phyloP scores from a whole-genome alignment of 2,888 invertebrate species.

The Lumbricus terrestris region DNA sequence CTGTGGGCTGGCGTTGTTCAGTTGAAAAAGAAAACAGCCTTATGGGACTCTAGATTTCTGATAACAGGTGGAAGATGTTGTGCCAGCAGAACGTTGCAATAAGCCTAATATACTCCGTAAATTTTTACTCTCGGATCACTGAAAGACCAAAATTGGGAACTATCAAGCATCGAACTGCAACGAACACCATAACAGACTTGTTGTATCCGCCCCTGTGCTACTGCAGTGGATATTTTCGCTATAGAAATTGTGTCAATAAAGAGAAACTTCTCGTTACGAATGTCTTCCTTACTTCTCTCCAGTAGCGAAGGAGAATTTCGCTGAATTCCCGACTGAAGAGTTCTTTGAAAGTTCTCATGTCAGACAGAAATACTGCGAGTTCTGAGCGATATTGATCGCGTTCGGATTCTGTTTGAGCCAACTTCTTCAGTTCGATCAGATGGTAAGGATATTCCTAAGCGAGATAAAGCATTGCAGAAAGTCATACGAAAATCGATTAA shows the following conservation, averaged over 20 bases:
- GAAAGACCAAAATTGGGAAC: too few relatives aligned
- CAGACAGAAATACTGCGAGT: constrained; percentile 32
- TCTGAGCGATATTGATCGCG: background rate
- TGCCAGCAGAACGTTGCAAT: too few relatives aligned
- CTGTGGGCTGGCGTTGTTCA: too few relatives aligned
- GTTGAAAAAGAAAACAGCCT: too few relatives aligned
- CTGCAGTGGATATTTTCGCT: too few relatives aligned
- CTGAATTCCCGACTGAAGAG: constrained; percentile 55
- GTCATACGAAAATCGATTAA: background rate
- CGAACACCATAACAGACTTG: too few relatives aligned
- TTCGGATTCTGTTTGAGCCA: background rate
- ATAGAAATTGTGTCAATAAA: background rate
- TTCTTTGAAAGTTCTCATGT: constrained; percentile 38
- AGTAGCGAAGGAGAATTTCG: constrained; percentile 50
- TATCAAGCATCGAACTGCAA: too few relatives aligned
- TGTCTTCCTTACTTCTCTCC: constrained; percentile 52
- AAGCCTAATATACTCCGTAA: too few relatives aligned
- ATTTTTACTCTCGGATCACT: too few relatives aligned
- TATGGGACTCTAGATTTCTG: too few relatives aligned
- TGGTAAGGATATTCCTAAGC: background rate
- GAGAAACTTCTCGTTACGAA: background rate
- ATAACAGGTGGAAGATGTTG: too few relatives aligned
- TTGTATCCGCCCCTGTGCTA: too few relatives aligned
- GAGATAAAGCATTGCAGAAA: background rate
- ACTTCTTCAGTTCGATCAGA: background rate